These are phyloP conservation scores for Decapterus maruadsi DNA, from an alignment of 2,797 vertebrate genomes.

Conservation along the genomic window DNA sequence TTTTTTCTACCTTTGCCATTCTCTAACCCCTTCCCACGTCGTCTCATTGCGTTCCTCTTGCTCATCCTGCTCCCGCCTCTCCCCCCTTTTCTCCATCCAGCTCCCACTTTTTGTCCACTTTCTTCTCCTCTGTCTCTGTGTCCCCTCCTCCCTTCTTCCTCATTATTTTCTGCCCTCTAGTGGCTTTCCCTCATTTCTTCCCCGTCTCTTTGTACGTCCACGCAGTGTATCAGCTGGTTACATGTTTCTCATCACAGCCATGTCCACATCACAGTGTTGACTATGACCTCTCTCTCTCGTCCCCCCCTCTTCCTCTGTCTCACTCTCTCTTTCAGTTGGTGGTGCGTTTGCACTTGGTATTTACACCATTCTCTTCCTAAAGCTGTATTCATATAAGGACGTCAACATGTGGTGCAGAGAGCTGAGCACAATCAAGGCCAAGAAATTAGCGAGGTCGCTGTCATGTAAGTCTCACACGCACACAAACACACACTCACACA, in stretches of 20 bases:
- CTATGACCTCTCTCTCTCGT: conserved; percentile 9
- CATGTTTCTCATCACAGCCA: not conserved
- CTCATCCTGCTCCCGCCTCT: not conserved
- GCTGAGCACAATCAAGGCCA: conserved; percentile 77
- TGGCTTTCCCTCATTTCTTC: not conserved
- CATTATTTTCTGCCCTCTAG: not conserved
- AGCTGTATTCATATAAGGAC: conserved; percentile 92
- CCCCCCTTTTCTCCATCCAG: not conserved
- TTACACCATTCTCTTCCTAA: conserved; percentile 92
- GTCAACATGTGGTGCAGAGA: conserved; percentile 94
- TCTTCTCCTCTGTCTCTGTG: not conserved
- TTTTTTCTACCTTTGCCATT: not conserved
- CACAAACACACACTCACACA: not conserved
- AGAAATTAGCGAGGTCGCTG: conserved; percentile 79
- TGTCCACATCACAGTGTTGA: not conserved
- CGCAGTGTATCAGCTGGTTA: not conserved
- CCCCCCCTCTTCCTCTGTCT: not conserved
- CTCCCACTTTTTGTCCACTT: not conserved
- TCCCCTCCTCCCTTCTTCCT: not conserved
- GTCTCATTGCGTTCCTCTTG: conserved; percentile 4
- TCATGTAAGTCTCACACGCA: conserved; percentile 86
- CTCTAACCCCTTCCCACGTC: not conserved
- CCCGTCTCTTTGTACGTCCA: not conserved
- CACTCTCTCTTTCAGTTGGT: conserved; percentile 83
- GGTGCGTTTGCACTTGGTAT: conserved; percentile 80